A percentile compares a stretch with the other conserved stretches of the same genome.
Conservation (phyloP, 1,140 invertebrate species). For the Rhopalosiphum maidis region DNA sequence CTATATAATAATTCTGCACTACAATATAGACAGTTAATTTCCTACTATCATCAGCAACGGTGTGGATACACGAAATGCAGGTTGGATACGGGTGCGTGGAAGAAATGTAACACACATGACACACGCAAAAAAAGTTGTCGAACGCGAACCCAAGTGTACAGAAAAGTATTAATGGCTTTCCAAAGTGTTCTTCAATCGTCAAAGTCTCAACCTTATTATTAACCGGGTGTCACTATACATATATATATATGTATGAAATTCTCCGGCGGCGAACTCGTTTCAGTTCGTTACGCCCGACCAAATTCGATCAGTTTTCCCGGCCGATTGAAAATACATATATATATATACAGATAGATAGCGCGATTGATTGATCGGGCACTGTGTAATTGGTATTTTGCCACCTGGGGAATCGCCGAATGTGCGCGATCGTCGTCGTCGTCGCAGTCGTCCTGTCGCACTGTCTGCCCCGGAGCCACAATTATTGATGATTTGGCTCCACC, state of each 20-base stretch:
- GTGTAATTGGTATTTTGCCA: constrained; percentile 56
- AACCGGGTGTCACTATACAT: not conserved
- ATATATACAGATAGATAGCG: not conserved
- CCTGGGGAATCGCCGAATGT: constrained; percentile 50
- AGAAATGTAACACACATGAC: not conserved
- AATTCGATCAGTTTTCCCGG: constrained; percentile 56
- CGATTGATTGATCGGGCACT: constrained; percentile 56
- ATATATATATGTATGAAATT: not conserved
- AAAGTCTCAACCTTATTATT: not conserved
- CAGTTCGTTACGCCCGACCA: constrained; percentile 54
- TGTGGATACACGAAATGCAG: not conserved
- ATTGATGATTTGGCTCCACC: constrained; percentile 34
- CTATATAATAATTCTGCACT: not conserved
- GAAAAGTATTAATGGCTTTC: constrained; percentile 16
- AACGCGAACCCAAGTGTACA: not conserved
- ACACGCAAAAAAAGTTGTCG: not conserved
- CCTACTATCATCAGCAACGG: no score
- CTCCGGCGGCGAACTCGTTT: constrained; percentile 28
- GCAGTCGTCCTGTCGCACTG: not conserved
- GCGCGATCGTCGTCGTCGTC: not conserved
- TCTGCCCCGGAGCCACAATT: constrained; percentile 52
- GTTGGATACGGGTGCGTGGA: not conserved
- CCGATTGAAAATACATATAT: constrained; percentile 44
- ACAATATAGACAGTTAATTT: not conserved
- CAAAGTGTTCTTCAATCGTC: constrained; percentile 1